These are phyloP conservation scores for Stenolophus ochropezus DNA, from an alignment of 2,888 invertebrate species.

Conservation along the genomic window DNA sequence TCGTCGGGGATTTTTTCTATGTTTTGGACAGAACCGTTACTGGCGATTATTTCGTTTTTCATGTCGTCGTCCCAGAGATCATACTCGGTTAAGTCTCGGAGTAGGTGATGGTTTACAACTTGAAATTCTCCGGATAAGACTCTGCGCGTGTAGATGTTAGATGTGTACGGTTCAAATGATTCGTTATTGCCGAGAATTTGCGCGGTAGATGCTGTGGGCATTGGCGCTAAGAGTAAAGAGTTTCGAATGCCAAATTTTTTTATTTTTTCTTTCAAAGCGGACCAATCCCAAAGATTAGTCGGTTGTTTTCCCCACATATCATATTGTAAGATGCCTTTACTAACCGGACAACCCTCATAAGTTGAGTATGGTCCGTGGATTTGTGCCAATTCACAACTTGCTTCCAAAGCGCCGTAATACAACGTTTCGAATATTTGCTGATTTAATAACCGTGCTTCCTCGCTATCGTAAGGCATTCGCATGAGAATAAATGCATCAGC, in stretches of 20 bases:
- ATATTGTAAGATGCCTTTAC: conserved; percentile 95
- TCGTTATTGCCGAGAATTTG: conserved; percentile 99
- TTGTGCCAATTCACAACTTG: conserved; percentile 95
- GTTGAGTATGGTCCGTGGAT: conserved; percentile 91
- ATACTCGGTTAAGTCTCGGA: conserved; percentile 93
- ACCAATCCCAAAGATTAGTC: conserved; percentile 93
- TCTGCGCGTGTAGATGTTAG: conserved; percentile 95
- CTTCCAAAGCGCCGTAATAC: conserved; percentile 97
- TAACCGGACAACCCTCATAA: conserved; percentile 93
- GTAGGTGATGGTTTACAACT: conserved; percentile 96
- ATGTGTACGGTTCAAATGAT: conserved; percentile 98
- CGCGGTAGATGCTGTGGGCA: conserved; percentile 99
- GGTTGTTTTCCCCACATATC: conserved; percentile 98
- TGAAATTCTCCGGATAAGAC: conserved; percentile 97
- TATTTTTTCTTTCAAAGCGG: conserved; percentile 86
- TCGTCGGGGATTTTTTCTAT: conserved; percentile 90
- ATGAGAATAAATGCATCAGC: conserved; percentile 97
- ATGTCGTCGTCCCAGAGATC: conserved; percentile 96
- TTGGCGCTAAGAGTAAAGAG: conserved; percentile 94
- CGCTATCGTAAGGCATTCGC: conserved; percentile 94
- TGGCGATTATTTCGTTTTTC: conserved; percentile 94
- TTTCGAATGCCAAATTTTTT: conserved; percentile 93
- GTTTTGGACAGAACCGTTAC: conserved; percentile 94
- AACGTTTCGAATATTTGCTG: conserved; percentile 98
- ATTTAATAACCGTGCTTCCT: conserved; percentile 89